phyloP scores from a whole-genome alignment of 2,888 invertebrate genomes.

The Sepiola atlantica region DNA sequence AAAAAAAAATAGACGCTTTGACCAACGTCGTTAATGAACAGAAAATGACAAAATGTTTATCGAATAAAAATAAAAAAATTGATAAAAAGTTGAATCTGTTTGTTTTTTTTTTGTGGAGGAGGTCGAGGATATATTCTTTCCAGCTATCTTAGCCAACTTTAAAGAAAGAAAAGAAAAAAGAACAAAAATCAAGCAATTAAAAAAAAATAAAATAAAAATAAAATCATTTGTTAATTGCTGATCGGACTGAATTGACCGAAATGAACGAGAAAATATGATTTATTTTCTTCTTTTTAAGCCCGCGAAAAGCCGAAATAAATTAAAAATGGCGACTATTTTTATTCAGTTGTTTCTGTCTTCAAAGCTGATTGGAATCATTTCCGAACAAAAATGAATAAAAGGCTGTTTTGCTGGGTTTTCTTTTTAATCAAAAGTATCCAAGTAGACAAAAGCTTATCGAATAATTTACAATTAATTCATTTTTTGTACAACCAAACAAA shows the following conservation, averaged over 20 bases:
- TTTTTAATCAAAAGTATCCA: background rate
- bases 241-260: background rate
- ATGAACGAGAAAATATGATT: background rate
- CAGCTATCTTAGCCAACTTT: background rate
- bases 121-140: background rate
- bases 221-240: background rate
- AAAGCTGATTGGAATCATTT: background rate
- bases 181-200: background rate
- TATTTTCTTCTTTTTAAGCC: background rate
- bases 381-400: background rate
- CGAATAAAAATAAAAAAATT: background rate
- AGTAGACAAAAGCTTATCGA: background rate
- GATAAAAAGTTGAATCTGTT: background rate
- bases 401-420: background rate
- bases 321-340: background rate
- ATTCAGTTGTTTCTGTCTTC: no score
- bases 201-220: background rate
- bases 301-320: background rate
- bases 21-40: background rate
- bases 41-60: background rate
- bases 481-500: no score
- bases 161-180: no score
- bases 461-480: no score
- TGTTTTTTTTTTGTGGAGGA: background rate
- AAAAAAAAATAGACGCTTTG: background rate